A percentile compares a stretch with the other conserved stretches of the same genome.
phyloP scores from a whole-genome alignment of 37 sponge, comb jelly and placozoan species.

The Halisarca cf. caerulea region DNA sequence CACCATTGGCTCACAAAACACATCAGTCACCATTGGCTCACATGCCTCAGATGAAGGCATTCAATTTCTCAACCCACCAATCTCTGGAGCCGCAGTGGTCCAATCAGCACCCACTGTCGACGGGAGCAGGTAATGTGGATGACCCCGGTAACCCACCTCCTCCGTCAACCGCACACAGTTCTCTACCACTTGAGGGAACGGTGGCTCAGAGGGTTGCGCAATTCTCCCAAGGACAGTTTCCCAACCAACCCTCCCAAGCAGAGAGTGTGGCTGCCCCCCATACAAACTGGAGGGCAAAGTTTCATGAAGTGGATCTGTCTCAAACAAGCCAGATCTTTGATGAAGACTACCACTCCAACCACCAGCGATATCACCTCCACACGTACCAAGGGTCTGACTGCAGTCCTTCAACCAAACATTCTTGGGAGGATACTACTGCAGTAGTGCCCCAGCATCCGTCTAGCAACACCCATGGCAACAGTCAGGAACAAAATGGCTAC shows the following conservation, averaged over 20 bases:
- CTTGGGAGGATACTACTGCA: background rate
- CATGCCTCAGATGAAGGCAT: too few relatives aligned
- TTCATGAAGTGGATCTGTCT: slow-evolving; percentile 4
- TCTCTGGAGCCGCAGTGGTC: too few relatives aligned
- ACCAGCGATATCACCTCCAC: background rate
- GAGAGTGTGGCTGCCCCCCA: background rate
- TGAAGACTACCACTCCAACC: background rate
- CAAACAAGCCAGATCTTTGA: slow-evolving; percentile 9
- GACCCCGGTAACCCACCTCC: too few relatives aligned
- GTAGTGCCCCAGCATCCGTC: background rate
- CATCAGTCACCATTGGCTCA: too few relatives aligned
- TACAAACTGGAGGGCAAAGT: background rate
- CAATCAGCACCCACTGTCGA: too few relatives aligned
- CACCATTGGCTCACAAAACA: too few relatives aligned
- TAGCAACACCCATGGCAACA: background rate
- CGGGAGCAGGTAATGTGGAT: too few relatives aligned
- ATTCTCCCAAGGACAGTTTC: background rate
- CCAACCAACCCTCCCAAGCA: background rate
- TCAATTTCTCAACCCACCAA: too few relatives aligned
- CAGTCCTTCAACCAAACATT: background rate
- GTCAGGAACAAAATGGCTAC: slow-evolving; percentile 1
- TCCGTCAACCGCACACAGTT: too few relatives aligned
- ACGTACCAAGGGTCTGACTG: background rate
- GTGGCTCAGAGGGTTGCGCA: slow-evolving; percentile 9
- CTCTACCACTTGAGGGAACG: too few relatives aligned